Evolutionary conservation across 2,113 vertebrate genomes (phyloP).

Genomic region (Prionailurus bengalensis): DNA sequence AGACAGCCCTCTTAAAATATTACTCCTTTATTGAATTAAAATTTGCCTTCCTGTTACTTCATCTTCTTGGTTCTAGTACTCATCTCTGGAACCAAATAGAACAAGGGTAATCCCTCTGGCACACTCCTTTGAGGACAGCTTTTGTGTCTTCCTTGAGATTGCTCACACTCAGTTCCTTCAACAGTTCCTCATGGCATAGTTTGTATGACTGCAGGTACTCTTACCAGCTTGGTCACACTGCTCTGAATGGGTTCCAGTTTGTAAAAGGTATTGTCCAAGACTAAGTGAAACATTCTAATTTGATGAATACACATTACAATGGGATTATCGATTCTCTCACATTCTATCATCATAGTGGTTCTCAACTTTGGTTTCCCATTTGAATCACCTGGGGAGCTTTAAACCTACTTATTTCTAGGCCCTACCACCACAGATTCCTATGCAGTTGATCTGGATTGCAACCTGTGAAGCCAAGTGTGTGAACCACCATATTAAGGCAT

Average conservation of each 20-base stretch:
- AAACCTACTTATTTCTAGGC: constrained; percentile 8
- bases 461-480: not conserved
- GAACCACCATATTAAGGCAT: not conserved
- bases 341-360: not conserved
- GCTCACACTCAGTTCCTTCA: not conserved
- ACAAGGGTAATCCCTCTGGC: not conserved
- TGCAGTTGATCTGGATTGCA: not conserved
- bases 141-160: not conserved
- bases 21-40: not conserved
- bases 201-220: not conserved
- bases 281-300: not conserved
- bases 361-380: not conserved
- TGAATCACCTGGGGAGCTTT: not conserved
- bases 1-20: not conserved
- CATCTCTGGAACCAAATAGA: not conserved
- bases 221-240: not conserved
- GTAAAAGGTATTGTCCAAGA: not conserved
- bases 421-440: not conserved
- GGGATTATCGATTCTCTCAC: not conserved
- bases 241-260: not conserved
- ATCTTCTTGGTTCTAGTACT: constrained; percentile 5
- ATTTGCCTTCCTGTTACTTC: not conserved
- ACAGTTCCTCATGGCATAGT: not conserved
- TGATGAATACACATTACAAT: not conserved
- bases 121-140: not conserved